A percentile compares a stretch with the other conserved stretches of the same genome.
Conservation (phyloP, 1,140 invertebrate species). For the Heliconius himera region DNA sequence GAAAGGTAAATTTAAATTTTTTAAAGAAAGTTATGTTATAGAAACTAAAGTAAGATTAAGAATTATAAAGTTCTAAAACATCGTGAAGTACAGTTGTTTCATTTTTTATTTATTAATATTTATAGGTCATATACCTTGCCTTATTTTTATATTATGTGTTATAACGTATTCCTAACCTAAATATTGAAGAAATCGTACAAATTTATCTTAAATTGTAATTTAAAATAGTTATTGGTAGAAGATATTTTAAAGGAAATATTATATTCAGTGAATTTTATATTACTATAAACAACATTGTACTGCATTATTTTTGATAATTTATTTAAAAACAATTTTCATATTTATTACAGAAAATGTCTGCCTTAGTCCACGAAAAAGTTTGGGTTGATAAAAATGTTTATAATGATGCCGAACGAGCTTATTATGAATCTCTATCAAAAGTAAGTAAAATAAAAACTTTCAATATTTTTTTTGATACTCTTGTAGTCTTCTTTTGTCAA, state of each 20-base stretch:
- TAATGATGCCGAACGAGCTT: slow-evolving; percentile 84
- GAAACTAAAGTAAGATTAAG: background rate
- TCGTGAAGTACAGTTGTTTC: background rate
- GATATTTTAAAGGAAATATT: background rate
- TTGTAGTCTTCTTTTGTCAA: too few relatives aligned
- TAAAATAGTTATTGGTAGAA: background rate
- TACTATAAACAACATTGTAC: background rate
- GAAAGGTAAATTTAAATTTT: slow-evolving; percentile 28
- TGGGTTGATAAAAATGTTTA: slow-evolving; percentile 84
- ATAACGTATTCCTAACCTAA: slow-evolving; percentile 32
- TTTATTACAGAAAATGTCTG: slow-evolving; percentile 67
- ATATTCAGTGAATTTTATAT: background rate
- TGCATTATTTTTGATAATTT: background rate
- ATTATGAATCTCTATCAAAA: slow-evolving; percentile 83
- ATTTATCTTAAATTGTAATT: background rate
- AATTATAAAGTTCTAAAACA: background rate
- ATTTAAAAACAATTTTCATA: background rate
- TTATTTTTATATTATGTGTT: background rate
- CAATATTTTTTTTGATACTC: too few relatives aligned
- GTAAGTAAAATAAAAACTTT: slow-evolving; percentile 53
- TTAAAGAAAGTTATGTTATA: slow-evolving; percentile 26
- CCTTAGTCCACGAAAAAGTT: slow-evolving; percentile 78
- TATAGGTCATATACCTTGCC: background rate
- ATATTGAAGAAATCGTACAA: background rate
- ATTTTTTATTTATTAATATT: background rate